Evolutionary conservation across 1,140 invertebrate species (phyloP).

Genomic region (Drosophila micromelanica): DNA sequence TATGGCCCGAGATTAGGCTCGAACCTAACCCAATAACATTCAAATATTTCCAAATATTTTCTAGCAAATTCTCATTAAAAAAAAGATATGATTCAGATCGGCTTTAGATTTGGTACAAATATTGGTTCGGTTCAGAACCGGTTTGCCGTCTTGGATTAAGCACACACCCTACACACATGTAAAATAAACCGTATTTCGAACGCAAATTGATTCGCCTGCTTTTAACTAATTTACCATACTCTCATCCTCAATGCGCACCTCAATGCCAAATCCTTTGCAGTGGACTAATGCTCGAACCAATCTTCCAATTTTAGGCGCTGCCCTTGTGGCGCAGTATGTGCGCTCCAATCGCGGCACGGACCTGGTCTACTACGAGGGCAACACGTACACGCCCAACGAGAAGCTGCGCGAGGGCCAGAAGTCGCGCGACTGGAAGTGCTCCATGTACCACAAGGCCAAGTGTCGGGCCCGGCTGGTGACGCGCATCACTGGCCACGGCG

Average conservation of each 20-base stretch:
- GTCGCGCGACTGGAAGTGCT: slow-evolving; percentile 81
- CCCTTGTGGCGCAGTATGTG: slow-evolving; percentile 64
- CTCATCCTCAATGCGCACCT: slow-evolving; percentile 3
- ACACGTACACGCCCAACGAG: slow-evolving; percentile 83
- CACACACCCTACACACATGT: slow-evolving; percentile 12
- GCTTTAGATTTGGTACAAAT: no score
- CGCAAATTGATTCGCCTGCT: slow-evolving; percentile 45
- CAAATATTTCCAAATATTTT: no score
- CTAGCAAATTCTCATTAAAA: no score
- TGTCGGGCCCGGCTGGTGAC: slow-evolving; percentile 77
- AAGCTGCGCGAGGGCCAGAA: slow-evolving; percentile 66
- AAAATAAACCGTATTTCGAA: slow-evolving; percentile 54
- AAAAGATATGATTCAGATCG: no score
- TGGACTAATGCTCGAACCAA: background rate
- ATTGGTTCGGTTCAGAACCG: no score
- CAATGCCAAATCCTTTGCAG: no score
- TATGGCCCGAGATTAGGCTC: slow-evolving; percentile 2
- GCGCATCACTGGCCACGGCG: slow-evolving; percentile 42
- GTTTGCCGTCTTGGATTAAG: background rate
- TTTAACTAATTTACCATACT: slow-evolving; percentile 56
- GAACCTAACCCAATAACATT: no score
- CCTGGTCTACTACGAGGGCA: slow-evolving; percentile 71
- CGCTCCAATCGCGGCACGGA: slow-evolving; percentile 77
- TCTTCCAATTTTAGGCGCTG: slow-evolving; percentile 1
- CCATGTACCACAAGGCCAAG: slow-evolving; percentile 83